Conservation (phyloP, 2,888 invertebrate species). For the Erebia aethiops region DNA sequence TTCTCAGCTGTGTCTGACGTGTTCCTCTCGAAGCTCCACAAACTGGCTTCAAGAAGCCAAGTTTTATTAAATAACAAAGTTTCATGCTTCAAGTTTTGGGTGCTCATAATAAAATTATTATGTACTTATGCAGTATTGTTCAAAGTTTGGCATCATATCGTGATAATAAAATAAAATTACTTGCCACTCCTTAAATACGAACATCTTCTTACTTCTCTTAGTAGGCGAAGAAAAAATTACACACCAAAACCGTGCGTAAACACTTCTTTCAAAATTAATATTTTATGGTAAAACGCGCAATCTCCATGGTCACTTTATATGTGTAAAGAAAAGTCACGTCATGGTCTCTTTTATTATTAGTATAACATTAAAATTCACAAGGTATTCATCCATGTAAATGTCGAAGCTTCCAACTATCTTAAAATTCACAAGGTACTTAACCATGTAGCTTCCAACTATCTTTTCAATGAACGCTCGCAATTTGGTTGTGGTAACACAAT, state of each 20-base stretch:
- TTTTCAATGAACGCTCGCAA: constrained; percentile 38
- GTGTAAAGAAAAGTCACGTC: too few species aligned
- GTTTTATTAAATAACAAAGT: constrained; percentile 31
- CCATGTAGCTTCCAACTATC: constrained; percentile 35
- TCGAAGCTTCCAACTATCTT: constrained; percentile 36
- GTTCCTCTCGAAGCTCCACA: constrained; percentile 14
- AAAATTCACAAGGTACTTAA: too few species aligned
- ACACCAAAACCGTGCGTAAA: too few species aligned
- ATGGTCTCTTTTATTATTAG: background rate
- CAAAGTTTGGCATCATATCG: background rate
- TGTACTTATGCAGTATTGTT: background rate
- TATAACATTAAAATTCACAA: constrained; percentile 27
- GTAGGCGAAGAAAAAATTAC: too few species aligned
- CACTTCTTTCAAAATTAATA: too few species aligned
- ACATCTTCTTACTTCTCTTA: too few species aligned
- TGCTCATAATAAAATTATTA: constrained; percentile 43
- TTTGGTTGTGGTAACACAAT: constrained; percentile 43
- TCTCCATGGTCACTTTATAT: too few species aligned
- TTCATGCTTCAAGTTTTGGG: constrained; percentile 39
- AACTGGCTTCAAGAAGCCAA: constrained; percentile 23
- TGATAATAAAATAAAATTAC: too few species aligned
- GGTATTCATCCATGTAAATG: constrained; percentile 30
- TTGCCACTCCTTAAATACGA: too few species aligned
- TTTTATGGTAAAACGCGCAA: too few species aligned
- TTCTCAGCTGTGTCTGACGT: constrained; percentile 25